Conservation (phyloP, 2,888 invertebrate species). For the Drosophila prolongata region DNA sequence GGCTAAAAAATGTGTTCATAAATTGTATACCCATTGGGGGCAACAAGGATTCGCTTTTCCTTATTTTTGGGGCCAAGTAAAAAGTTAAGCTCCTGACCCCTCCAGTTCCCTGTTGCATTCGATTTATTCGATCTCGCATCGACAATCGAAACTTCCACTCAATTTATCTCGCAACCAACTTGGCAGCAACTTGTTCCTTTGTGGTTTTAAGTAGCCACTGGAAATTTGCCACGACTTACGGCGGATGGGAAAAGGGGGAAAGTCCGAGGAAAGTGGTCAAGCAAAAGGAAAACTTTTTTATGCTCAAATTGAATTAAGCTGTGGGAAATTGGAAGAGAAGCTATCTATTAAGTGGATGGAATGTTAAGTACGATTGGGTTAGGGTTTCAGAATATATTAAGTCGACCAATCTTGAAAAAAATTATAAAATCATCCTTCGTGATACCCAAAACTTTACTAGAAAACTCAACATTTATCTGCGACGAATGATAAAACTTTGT, state of each 20-base stretch:
- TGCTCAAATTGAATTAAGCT: conserved; percentile 48
- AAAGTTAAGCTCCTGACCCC: not conserved
- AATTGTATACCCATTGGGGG: conserved; percentile 43
- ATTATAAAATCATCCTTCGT: not conserved
- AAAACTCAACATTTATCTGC: not conserved
- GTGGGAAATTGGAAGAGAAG: not conserved
- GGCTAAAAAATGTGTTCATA: conserved; percentile 41
- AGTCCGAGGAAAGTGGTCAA: conserved; percentile 18
- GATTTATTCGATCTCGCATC: conserved; percentile 25
- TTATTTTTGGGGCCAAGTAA: not conserved
- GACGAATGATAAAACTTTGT: too few species aligned
- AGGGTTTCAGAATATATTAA: not conserved
- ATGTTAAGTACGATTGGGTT: conserved; percentile 12
- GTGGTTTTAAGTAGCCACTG: conserved; percentile 46
- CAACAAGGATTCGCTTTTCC: not conserved
- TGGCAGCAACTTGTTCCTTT: conserved; percentile 44
- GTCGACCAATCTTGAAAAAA: not conserved
- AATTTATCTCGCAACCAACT: conserved; percentile 51
- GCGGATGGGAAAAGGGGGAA: not conserved
- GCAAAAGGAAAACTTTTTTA: conserved; percentile 27
- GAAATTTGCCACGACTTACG: conserved; percentile 31
- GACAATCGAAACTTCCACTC: conserved; percentile 48
- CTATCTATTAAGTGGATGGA: conserved; percentile 30
- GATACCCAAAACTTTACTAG: not conserved
- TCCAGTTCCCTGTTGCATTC: conserved; percentile 17